Conservation (phyloP, 2,113 vertebrate genomes). For the Leucoraja erinaceus region DNA sequence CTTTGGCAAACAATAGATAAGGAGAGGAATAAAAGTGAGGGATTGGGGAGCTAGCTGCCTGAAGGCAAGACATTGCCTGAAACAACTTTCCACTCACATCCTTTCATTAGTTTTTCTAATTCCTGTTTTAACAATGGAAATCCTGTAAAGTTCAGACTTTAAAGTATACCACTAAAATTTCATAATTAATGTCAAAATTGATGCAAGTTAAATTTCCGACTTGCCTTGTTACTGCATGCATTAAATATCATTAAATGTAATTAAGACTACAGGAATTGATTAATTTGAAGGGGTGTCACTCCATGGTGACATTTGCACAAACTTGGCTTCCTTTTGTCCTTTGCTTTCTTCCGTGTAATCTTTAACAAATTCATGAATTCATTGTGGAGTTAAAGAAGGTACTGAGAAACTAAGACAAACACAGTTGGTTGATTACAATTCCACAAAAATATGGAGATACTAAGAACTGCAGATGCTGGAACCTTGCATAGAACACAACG, state of each 20-base stretch:
- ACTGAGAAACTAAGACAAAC: not conserved
- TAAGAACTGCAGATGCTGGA: too few relatives aligned
- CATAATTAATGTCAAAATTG: conserved; percentile 24
- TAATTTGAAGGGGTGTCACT: not conserved
- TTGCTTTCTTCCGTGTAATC: not conserved
- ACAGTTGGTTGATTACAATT: not conserved
- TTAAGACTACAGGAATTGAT: not conserved
- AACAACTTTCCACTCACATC: not conserved
- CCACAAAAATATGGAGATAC: not conserved
- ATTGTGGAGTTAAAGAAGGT: not conserved
- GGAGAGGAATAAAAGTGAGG: conserved; percentile 10
- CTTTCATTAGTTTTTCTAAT: conserved; percentile 18
- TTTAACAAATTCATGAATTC: not conserved
- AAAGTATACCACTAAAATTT: not conserved
- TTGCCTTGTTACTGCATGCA: not conserved
- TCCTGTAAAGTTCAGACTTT: not conserved
- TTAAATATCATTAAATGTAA: not conserved
- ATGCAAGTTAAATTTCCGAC: not conserved
- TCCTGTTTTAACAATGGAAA: not conserved
- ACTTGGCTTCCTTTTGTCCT: not conserved
- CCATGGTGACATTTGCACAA: not conserved
- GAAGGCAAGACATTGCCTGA: not conserved
- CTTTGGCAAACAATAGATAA: not conserved
- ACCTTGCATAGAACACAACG: too few relatives aligned
- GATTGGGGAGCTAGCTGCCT: not conserved